phyloP scores from a whole-genome alignment of 1,140 invertebrate genomes.

The Riptortus pedestris region DNA sequence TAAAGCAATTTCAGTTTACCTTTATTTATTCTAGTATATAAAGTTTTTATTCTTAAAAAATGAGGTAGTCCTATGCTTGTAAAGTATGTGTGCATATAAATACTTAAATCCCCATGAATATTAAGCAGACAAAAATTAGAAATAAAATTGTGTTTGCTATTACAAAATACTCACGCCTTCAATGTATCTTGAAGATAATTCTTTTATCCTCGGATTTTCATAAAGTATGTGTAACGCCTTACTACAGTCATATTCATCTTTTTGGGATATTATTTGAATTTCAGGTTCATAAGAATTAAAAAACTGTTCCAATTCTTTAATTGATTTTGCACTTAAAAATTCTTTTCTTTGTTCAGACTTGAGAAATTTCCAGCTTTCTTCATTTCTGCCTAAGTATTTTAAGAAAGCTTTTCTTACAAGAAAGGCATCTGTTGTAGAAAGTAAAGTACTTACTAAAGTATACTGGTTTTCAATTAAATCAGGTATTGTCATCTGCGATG shows the following conservation, averaged over 20 bases:
- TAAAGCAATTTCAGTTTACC: too few relatives aligned
- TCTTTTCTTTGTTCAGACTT: background rate
- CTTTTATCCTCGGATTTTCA: background rate
- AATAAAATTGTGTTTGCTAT: background rate
- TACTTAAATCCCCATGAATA: background rate
- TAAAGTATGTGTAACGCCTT: background rate
- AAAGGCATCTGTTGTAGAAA: background rate
- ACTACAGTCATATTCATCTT: background rate
- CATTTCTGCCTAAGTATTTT: background rate
- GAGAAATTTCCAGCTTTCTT: background rate
- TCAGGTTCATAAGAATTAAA: background rate
- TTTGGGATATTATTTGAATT: background rate
- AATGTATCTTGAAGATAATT: background rate
- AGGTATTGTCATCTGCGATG: background rate
- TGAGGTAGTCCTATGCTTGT: background rate
- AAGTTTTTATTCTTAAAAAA: background rate
- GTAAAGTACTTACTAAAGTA: background rate
- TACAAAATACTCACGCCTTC: background rate
- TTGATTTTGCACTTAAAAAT: background rate
- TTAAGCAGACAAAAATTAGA: too few relatives aligned
- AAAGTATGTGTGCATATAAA: background rate
- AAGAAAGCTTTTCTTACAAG: background rate
- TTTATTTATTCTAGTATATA: background rate
- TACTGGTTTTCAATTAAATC: background rate
- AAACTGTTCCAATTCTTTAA: background rate